Percentiles rank a stretch among this genome's conserved stretches.
Evolutionary conservation across 2,888 invertebrate genomes (phyloP).

Genomic region (Drosophila colorata): DNA sequence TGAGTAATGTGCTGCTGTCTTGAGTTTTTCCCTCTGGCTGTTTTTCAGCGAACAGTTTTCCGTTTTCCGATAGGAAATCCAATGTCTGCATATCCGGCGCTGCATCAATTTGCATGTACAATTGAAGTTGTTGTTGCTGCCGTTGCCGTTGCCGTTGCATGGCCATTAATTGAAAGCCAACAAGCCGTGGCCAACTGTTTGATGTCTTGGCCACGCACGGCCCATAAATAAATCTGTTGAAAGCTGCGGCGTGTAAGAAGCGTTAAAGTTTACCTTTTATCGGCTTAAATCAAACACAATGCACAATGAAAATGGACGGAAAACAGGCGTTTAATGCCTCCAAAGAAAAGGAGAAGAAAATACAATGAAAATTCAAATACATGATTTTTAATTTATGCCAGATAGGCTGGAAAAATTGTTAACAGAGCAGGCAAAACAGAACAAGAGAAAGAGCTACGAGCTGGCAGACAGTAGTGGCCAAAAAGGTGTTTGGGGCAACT

Average conservation of each 20-base stretch:
- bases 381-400: constrained; percentile 79
- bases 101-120: constrained; percentile 65
- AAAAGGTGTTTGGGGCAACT: constrained; percentile 61
- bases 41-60: constrained; percentile 2
- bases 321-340: constrained; percentile 72
- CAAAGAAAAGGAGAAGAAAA: not conserved
- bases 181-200: constrained; percentile 69
- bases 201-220: constrained; percentile 65
- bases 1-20: constrained; percentile 8
- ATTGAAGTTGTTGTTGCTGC: constrained; percentile 38
- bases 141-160: constrained; percentile 12
- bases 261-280: constrained; percentile 72
- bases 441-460: not conserved
- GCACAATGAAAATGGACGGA: constrained; percentile 40
- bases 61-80: constrained; percentile 49
- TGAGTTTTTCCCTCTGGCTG: constrained; percentile 7
- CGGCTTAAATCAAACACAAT: constrained; percentile 78
- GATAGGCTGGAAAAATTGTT: constrained; percentile 47
- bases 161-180: constrained; percentile 66
- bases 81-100: constrained; percentile 45
- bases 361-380: constrained; percentile 35
- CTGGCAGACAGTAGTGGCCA: constrained; percentile 54
- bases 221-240: constrained; percentile 70
- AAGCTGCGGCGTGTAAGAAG: constrained; percentile 70
- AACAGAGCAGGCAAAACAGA: constrained; percentile 46